These are phyloP conservation scores for Carassius carassius DNA, from an alignment of 2,113 vertebrate species.

Conservation along the genomic window DNA sequence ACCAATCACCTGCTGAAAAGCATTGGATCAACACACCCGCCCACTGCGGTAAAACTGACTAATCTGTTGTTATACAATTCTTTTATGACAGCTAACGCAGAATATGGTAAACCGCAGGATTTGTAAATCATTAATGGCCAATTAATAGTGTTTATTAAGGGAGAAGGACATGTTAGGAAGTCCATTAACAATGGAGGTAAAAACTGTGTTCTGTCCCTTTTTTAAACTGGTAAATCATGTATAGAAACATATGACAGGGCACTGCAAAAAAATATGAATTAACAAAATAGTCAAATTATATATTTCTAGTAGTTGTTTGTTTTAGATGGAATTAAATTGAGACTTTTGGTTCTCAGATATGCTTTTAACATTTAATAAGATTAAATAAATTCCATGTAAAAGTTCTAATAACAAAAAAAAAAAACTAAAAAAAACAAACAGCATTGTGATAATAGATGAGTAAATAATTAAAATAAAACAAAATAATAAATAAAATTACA, in stretches of 20 bases:
- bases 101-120: background rate
- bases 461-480: too few species aligned
- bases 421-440: too few species aligned
- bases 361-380: too few species aligned
- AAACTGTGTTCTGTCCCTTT: background rate
- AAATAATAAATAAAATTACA: too few species aligned
- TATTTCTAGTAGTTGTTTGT: too few species aligned
- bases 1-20: background rate
- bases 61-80: background rate
- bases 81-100: background rate
- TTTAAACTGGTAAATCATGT: background rate
- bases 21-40: background rate
- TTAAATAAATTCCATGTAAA: too few species aligned
- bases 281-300: too few species aligned
- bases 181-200: conserved; percentile 6
- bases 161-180: background rate
- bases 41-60: background rate
- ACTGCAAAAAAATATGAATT: background rate
- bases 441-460: too few species aligned
- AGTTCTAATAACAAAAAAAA: too few species aligned
- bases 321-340: too few species aligned
- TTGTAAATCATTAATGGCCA: background rate
- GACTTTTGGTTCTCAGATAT: too few species aligned
- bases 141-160: conserved; percentile 1
- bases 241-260: background rate